Conservation (phyloP, 2,113 vertebrate species). For the Actinemys pallida region DNA sequence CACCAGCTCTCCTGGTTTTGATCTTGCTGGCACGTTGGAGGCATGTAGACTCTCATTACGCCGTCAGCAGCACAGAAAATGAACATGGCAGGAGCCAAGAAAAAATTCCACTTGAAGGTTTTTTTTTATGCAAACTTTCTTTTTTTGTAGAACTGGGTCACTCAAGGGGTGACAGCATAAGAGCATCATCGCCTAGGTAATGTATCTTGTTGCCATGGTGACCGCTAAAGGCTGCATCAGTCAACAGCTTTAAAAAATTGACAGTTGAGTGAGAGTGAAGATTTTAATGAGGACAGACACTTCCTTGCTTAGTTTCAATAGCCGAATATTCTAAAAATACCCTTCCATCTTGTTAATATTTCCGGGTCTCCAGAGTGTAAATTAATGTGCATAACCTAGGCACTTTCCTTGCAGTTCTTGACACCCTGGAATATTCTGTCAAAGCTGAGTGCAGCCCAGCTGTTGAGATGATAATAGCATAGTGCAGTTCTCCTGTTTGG, state of each 20-base stretch:
- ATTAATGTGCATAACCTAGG: background rate
- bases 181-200: conserved; percentile 59
- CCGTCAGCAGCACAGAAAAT: background rate
- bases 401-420: background rate
- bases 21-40: background rate
- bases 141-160: conserved; percentile 59
- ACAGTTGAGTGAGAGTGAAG: conserved; percentile 65
- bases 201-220: conserved; percentile 77
- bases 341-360: background rate
- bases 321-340: conserved; percentile 44
- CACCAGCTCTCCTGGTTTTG: rapidly evolving
- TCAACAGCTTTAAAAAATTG: conserved; percentile 68
- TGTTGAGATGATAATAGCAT: background rate
- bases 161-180: conserved; percentile 58
- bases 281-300: conserved; percentile 70
- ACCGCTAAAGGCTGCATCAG: conserved; percentile 60
- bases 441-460: background rate
- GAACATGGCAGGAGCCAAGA: background rate
- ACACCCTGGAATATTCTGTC: background rate
- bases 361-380: background rate
- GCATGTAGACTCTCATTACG: background rate
- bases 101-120: conserved; percentile 9
- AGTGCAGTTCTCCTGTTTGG: background rate
- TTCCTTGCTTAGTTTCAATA: conserved; percentile 12
- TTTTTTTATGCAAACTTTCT: conserved; percentile 27